phyloP scores from a whole-genome alignment of 2,113 vertebrate species.

The Neopipo cinnamomea region DNA sequence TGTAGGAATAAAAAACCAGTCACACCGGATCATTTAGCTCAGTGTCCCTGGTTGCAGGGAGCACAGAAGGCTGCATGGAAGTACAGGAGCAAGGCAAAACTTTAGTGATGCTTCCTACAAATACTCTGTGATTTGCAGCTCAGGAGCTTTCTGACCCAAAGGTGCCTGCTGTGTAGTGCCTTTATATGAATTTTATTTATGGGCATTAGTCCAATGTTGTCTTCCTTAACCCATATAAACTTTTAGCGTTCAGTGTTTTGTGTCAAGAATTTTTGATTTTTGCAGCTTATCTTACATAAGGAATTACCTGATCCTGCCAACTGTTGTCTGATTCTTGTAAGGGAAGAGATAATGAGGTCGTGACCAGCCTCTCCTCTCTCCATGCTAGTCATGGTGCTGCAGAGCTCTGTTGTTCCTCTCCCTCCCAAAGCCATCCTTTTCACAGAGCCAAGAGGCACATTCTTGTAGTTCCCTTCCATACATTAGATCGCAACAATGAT shows the following conservation, averaged over 20 bases:
- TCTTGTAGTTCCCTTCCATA: background rate
- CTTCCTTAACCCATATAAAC: background rate
- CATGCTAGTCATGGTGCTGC: background rate
- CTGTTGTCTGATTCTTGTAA: background rate
- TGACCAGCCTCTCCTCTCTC: background rate
- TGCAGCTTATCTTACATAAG: background rate
- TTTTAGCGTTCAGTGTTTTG: background rate
- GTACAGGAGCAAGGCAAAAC: background rate
- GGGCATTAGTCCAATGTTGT: background rate
- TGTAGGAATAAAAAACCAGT: background rate
- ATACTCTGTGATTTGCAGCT: background rate
- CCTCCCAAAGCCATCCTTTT: background rate
- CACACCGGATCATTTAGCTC: background rate
- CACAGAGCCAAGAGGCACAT: accelerated
- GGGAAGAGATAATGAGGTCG: background rate
- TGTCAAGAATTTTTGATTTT: background rate
- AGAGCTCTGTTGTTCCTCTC: background rate
- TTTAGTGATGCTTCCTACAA: background rate
- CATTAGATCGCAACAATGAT: background rate
- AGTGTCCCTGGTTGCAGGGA: accelerated
- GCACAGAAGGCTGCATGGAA: background rate
- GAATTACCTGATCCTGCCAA: background rate
- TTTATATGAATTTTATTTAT: background rate
- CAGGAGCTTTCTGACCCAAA: background rate
- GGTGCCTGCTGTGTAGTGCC: background rate